Conservation (phyloP, 2,113 vertebrate genomes). For the Cinclus cinclus region DNA sequence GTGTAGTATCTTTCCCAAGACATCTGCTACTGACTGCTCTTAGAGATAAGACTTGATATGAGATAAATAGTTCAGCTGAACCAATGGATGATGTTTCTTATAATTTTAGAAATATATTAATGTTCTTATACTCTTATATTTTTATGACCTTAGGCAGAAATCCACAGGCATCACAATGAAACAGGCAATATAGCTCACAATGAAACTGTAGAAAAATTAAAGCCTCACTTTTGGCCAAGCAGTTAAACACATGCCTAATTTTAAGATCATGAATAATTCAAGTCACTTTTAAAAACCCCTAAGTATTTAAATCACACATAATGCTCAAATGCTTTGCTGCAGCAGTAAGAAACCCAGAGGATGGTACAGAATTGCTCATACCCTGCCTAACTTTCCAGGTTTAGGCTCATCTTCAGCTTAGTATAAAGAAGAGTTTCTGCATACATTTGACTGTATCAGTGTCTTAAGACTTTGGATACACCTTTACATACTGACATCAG, state of each 20-base stretch:
- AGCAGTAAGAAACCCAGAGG: not conserved
- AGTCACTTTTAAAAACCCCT: not conserved
- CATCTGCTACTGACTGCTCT: not conserved
- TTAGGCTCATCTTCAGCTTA: not conserved
- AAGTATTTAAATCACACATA: not conserved
- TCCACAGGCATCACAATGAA: not conserved
- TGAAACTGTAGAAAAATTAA: not conserved
- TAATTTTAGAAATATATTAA: not conserved
- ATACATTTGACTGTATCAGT: not conserved
- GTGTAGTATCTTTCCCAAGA: not conserved
- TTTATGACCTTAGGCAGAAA: not conserved
- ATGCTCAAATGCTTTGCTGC: not conserved
- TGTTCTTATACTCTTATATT: not conserved
- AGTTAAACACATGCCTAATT: not conserved
- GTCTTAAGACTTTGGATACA: not conserved
- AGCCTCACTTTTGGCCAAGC: not conserved
- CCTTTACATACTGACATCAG: not conserved
- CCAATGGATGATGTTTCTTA: not conserved
- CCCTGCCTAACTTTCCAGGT: not conserved
- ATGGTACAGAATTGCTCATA: not conserved
- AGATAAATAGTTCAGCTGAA: not conserved
- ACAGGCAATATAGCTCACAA: not conserved
- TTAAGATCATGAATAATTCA: conserved; percentile 2
- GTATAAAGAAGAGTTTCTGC: not conserved
- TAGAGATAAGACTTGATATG: not conserved